Evolutionary conservation across 2,888 invertebrate genomes (phyloP), one percentile per base, ranked within the genome.

Genomic region (Cheilosia vernalis): DNA sequence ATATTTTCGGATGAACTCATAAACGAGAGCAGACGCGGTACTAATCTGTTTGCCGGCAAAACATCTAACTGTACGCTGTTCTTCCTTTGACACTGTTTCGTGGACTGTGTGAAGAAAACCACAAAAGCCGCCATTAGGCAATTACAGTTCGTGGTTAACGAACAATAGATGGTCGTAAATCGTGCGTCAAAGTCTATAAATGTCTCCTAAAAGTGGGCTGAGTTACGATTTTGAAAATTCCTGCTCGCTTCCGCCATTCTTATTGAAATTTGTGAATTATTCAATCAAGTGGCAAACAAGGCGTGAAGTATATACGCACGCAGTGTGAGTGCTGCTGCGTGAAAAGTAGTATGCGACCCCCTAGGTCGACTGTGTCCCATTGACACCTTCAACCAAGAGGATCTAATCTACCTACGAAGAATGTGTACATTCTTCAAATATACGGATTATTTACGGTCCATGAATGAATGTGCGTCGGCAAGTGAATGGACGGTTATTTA

Each of bases 181-280:
- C 60, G 37, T 37, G 30, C 66, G 56, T 70, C 63, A 78, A 70
- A 30, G 63, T 56, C 56, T 40, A 70, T 70, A 78, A 69, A 69
- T 69, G 67, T 61, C 55, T 60, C 55, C 61, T 44, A 55, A 69
- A 78, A 78, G 56, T 63, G 76, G 67, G 60, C 60, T 60, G 49
- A 51, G 67, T 53, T 76, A 60, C 53, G 76, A 27, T 64, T 76
- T 53, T 4, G 37, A 30, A 30, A 9, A 33, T 56, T 64, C 44
- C 30, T 42, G n/a, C 40, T 30, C n/a, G 4, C 17, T 47, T 15
- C 27, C 51, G 30, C 27, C 58, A 73, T 79, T 84, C 79, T 84
- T 60, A 84, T 84, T 79, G 51, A 74, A 79, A 84, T 84, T 84
- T 84, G 9, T 37, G 67, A 83, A 69, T 69, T 83, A 63, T 51